These are phyloP conservation scores for Argentina silus DNA, from an alignment of 2,797 vertebrate species.

Conservation along the genomic window DNA sequence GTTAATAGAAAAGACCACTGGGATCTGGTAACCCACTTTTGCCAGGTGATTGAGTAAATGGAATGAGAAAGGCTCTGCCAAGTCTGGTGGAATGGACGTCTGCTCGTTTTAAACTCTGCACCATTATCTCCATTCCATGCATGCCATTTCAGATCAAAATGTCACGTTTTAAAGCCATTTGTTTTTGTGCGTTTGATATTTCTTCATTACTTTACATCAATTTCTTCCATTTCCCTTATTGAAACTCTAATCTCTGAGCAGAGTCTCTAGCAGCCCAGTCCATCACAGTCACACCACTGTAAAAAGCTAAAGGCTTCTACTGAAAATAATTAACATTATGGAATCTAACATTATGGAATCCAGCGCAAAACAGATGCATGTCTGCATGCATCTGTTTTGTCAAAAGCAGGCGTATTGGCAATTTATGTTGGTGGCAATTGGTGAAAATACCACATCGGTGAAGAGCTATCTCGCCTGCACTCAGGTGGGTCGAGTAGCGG, in stretches of 20 bases:
- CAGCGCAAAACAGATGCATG: too few relatives aligned
- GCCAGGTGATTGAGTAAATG: conserved; percentile 62
- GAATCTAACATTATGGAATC: too few relatives aligned
- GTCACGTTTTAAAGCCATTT: conserved; percentile 33
- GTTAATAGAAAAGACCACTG: conserved; percentile 35
- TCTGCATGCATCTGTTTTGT: too few relatives aligned
- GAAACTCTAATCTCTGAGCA: conserved; percentile 23
- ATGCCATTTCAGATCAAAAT: conserved; percentile 41
- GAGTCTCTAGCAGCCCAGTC: conserved; percentile 10
- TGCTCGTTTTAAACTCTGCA: conserved; percentile 43
- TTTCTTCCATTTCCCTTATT: conserved; percentile 47
- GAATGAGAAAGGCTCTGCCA: conserved; percentile 52
- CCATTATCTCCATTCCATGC: conserved; percentile 40
- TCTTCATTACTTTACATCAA: conserved; percentile 38
- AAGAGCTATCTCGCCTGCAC: too few relatives aligned
- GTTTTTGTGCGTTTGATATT: conserved; percentile 24
- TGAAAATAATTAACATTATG: neutral
- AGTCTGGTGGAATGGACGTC: conserved; percentile 44
- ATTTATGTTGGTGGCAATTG: too few relatives aligned
- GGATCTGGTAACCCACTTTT: conserved; percentile 49
- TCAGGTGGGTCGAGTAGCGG: too few relatives aligned
- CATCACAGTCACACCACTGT: conserved; percentile 2
- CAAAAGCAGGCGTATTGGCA: too few relatives aligned
- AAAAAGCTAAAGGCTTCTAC: neutral
- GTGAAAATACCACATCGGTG: too few relatives aligned